Conservation (phyloP, 1,140 invertebrate species). For the Callitettix versicolor region DNA sequence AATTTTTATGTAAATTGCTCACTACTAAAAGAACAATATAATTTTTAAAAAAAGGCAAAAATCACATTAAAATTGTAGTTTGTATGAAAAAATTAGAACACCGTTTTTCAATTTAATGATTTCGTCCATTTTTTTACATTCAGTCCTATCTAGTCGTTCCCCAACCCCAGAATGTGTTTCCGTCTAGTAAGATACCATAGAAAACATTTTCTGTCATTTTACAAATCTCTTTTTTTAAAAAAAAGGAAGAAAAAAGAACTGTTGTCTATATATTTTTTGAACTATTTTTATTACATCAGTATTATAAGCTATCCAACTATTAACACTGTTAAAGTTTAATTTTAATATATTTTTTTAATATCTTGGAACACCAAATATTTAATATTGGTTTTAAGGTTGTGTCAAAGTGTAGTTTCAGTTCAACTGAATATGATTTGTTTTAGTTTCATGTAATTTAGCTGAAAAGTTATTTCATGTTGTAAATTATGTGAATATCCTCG, state of each 20-base stretch:
- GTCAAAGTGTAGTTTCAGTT: slow-evolving; percentile 11
- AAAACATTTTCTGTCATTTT: neutral
- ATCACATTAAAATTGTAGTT: too few relatives aligned
- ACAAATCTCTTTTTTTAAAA: slow-evolving; percentile 5
- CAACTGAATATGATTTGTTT: slow-evolving; percentile 6
- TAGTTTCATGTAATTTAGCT: slow-evolving; percentile 2
- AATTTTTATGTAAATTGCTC: too few relatives aligned
- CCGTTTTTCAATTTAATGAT: too few relatives aligned
- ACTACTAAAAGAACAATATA: too few relatives aligned
- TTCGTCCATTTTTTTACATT: too few relatives aligned
- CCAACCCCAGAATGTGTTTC: too few relatives aligned
- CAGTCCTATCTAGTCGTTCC: too few relatives aligned
- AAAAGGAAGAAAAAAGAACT: slow-evolving; percentile 5
- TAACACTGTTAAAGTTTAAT: slow-evolving; percentile 6
- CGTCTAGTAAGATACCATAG: too few relatives aligned
- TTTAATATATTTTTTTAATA: slow-evolving; percentile 6
- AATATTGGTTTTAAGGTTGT: slow-evolving; percentile 11
- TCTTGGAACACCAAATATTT: slow-evolving; percentile 8
- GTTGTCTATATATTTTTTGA: slow-evolving; percentile 15
- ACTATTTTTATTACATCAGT: slow-evolving; percentile 14
- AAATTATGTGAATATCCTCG: slow-evolving; percentile 12
- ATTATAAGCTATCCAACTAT: slow-evolving; percentile 11
- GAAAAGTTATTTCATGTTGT: slow-evolving; percentile 9
- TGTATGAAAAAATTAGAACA: too few relatives aligned
- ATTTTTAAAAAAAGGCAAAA: too few relatives aligned